A percentile compares a stretch with the other conserved stretches of the same genome.
Evolutionary conservation across 1,140 invertebrate species (phyloP).

Genomic region (Trypoxylus dichotomus): DNA sequence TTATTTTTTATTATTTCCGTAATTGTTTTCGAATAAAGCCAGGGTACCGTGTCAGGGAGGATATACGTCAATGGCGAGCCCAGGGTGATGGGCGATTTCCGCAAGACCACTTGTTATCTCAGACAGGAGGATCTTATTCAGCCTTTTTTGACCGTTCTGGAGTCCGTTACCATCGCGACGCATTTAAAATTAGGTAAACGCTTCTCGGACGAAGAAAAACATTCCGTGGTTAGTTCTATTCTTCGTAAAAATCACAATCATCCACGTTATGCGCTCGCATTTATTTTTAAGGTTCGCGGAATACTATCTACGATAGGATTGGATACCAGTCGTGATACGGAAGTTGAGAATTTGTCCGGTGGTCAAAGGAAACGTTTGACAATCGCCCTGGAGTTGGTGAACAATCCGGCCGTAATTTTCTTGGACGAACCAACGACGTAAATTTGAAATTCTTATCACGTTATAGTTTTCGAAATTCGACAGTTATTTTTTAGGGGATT

Average conservation of each 20-base stretch:
- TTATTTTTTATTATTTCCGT: no score
- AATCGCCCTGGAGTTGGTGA: conserved; percentile 87
- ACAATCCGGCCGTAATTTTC: conserved; percentile 86
- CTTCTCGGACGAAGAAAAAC: neutral
- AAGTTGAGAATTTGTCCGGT: conserved; percentile 64
- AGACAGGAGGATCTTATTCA: conserved; percentile 92
- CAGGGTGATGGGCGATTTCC: conserved; percentile 74
- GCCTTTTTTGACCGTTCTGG: conserved; percentile 80
- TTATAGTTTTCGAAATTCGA: neutral
- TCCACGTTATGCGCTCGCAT: no score
- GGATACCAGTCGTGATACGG: conserved; percentile 58
- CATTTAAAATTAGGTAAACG: neutral
- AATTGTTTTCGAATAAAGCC: conserved; percentile 49
- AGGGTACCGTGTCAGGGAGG: conserved; percentile 60
- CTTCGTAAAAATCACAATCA: neutral
- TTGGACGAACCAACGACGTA: conserved; percentile 81
- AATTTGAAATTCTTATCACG: conserved; percentile 44
- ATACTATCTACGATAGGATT: neutral
- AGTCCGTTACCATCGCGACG: neutral
- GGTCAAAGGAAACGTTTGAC: conserved; percentile 88
- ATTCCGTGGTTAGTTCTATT: neutral
- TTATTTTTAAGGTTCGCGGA: neutral
- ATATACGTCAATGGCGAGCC: conserved; percentile 75
- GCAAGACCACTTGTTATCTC: conserved; percentile 88
- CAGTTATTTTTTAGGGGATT: conserved; percentile 30